Percentiles rank a stretch among this genome's conserved stretches.
These are phyloP conservation scores for Drosophila emarginata DNA, from an alignment of 2,888 invertebrate species.

Conservation along the genomic window DNA sequence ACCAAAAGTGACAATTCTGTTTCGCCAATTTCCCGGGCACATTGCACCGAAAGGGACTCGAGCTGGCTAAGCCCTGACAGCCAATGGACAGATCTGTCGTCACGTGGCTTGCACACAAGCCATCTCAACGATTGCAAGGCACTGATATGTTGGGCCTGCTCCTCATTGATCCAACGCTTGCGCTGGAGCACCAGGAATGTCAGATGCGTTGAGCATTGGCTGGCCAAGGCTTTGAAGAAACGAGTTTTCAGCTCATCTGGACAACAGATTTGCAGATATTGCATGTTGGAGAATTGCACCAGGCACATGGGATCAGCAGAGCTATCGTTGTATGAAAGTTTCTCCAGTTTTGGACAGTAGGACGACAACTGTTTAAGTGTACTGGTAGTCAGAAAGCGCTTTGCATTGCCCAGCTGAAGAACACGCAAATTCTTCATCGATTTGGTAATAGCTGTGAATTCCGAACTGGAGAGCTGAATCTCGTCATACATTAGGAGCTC, in stretches of 20 bases:
- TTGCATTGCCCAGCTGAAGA: conserved; percentile 59
- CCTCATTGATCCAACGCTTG: conserved; percentile 63
- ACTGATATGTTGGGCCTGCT: conserved; percentile 55
- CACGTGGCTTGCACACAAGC: conserved; percentile 61
- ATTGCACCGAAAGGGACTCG: conserved; percentile 60
- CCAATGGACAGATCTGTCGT: conserved; percentile 52
- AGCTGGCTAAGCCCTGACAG: conserved; percentile 46
- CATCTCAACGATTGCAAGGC: conserved; percentile 47
- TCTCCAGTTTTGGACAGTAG: conserved; percentile 48
- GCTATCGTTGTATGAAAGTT: conserved; percentile 59
- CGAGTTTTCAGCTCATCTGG: conserved; percentile 54
- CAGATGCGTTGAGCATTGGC: conserved; percentile 37
- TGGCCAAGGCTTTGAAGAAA: conserved; percentile 50
- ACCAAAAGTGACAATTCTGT: conserved; percentile 44
- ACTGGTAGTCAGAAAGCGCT: conserved; percentile 49
- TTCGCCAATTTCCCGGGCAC: conserved; percentile 60
- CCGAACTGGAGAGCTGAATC: conserved; percentile 44
- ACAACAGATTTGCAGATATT: conserved; percentile 57
- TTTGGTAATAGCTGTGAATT: conserved; percentile 53
- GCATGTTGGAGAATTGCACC: conserved; percentile 43
- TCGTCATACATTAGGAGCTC: conserved; percentile 59
- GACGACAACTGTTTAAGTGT: conserved; percentile 49
- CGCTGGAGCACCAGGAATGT: conserved; percentile 59
- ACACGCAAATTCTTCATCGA: conserved; percentile 43
- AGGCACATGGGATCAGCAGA: conserved; percentile 59